Percentiles rank a stretch among this genome's conserved stretches.
These are phyloP conservation scores for Ectobius pallidus DNA, from an alignment of 2,888 invertebrate genomes.

Conservation along the genomic window DNA sequence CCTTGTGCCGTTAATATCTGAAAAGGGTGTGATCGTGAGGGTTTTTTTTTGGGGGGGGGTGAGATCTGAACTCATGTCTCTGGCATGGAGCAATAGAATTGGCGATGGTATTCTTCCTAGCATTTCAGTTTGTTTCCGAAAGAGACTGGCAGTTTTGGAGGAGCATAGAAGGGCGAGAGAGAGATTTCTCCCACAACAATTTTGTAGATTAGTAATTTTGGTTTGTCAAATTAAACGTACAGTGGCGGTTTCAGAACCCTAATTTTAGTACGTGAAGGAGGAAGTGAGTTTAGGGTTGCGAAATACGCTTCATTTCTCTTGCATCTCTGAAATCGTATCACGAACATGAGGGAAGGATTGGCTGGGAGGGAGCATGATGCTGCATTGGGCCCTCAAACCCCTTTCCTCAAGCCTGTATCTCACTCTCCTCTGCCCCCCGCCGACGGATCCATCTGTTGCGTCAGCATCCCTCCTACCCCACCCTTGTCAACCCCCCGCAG, in stretches of 20 bases:
- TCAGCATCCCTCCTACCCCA: slow-evolving; percentile 13
- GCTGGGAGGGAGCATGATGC: no score
- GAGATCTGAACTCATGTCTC: no score
- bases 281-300: no score
- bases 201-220: slow-evolving; percentile 3
- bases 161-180: no score
- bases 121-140: no score
- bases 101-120: no score
- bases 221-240: slow-evolving; percentile 3
- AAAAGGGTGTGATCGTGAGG: no score
- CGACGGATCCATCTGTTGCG: slow-evolving; percentile 27
- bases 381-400: background rate
- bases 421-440: background rate
- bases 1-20: no score
- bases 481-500: background rate
- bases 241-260: background rate
- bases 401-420: background rate
- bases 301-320: background rate
- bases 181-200: background rate
- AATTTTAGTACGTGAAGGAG: background rate
- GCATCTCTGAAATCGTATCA: background rate
- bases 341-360: background rate
- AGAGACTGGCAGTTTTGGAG: no score
- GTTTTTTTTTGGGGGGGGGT: no score
- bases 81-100: no score